Percentiles rank a stretch among this genome's conserved stretches.
Evolutionary conservation across 2,113 vertebrate genomes (phyloP).

Genomic region (Diglossa brunneiventris): DNA sequence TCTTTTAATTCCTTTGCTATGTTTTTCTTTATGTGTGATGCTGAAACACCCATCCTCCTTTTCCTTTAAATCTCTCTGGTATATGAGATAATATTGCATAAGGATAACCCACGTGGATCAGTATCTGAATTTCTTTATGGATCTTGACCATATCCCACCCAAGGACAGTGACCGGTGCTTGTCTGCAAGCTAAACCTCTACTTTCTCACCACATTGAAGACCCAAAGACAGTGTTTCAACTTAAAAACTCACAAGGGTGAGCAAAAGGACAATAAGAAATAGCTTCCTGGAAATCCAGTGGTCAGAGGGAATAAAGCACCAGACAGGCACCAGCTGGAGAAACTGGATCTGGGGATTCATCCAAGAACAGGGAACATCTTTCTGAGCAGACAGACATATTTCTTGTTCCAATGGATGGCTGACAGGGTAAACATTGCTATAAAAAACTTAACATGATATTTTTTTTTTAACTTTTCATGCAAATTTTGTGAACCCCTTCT

Average conservation of each 20-base stretch:
- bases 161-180: not conserved
- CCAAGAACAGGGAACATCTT: slow-evolving; percentile 43
- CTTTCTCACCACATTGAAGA: not conserved
- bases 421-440: slow-evolving; percentile 33
- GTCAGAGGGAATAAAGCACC: slow-evolving; percentile 13
- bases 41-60: not conserved
- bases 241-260: not conserved
- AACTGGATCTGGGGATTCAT: slow-evolving; percentile 48
- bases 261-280: not conserved
- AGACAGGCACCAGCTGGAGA: slow-evolving; percentile 46
- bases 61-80: not conserved
- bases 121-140: not conserved
- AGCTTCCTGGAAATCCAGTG: slow-evolving; percentile 17
- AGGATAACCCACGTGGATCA: not conserved
- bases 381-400: slow-evolving; percentile 28
- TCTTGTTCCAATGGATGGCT: slow-evolving; percentile 19
- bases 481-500: not conserved
- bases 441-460: not conserved
- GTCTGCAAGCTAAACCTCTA: not conserved
- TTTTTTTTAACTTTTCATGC: not conserved
- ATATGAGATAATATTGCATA: not conserved
- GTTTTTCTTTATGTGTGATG: not conserved
- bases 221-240: not conserved
- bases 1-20: not conserved
- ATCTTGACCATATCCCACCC: not conserved